Conservation (phyloP, 2,797 vertebrate species). For the Esox masquinongy region DNA sequence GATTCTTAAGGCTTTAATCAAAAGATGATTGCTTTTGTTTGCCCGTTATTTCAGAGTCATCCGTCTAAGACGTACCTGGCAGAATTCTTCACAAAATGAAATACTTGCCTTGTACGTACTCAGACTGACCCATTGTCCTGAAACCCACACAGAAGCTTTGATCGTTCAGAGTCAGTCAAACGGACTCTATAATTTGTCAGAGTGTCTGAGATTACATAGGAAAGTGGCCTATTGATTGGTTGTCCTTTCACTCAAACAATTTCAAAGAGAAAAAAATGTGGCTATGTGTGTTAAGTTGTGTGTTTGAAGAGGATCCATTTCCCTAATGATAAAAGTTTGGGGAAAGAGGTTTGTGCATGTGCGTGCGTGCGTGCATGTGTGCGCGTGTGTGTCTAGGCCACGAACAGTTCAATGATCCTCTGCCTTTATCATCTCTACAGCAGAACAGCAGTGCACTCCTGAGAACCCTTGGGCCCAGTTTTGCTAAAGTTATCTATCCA, state of each 20-base stretch:
- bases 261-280: background rate
- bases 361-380: too few relatives aligned
- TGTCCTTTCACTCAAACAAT: background rate
- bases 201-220: background rate
- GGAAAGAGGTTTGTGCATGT: too few relatives aligned
- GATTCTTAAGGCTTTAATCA: conserved; percentile 51
- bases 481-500: too few relatives aligned
- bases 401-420: too few relatives aligned
- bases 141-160: background rate
- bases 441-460: too few relatives aligned
- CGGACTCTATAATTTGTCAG: background rate
- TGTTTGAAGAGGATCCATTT: background rate
- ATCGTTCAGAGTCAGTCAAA: background rate
- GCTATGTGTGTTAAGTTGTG: background rate
- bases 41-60: conserved; percentile 27
- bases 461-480: too few relatives aligned
- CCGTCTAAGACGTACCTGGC: conserved; percentile 29
- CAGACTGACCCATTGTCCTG: background rate
- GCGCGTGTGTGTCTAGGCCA: background rate
- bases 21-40: conserved; percentile 55
- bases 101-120: conserved; percentile 3
- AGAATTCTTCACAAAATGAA: conserved; percentile 14
- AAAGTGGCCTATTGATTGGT: background rate
- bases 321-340: background rate
- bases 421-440: too few relatives aligned